Percentiles rank a stretch among this genome's conserved stretches.
Conservation (phyloP, 2,888 invertebrate species). For the Biston betularia region DNA sequence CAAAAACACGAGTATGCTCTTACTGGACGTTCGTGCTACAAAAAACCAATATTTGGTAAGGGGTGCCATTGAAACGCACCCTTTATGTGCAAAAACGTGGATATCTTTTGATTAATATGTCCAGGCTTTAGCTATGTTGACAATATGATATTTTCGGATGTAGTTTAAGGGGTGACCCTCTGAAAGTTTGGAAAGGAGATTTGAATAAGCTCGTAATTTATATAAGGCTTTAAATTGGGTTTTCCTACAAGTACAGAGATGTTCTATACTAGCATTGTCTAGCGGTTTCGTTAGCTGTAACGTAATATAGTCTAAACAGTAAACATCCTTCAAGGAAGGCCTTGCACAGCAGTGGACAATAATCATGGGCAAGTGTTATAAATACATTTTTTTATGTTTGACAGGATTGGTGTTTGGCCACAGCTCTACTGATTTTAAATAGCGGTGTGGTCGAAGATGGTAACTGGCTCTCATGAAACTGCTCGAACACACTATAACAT, state of each 20-base stretch:
- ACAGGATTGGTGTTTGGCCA: too few relatives aligned
- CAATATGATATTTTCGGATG: constrained; percentile 29
- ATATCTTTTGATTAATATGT: constrained; percentile 82
- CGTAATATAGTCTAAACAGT: too few relatives aligned
- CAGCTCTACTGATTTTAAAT: too few relatives aligned
- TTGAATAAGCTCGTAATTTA: constrained; percentile 19
- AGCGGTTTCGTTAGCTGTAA: background rate
- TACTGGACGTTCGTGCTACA: constrained; percentile 76
- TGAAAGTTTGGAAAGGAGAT: constrained; percentile 27
- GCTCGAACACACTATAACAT: too few relatives aligned
- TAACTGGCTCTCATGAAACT: too few relatives aligned
- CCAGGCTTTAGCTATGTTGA: constrained; percentile 46
- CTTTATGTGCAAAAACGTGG: constrained; percentile 77
- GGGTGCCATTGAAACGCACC: constrained; percentile 81
- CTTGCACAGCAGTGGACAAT: too few relatives aligned
- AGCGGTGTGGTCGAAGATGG: too few relatives aligned
- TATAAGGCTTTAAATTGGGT: background rate
- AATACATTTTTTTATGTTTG: too few relatives aligned
- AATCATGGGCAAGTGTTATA: too few relatives aligned
- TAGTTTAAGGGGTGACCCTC: constrained; percentile 21
- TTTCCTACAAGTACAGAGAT: background rate
- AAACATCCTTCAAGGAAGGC: too few relatives aligned
- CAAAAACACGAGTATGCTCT: constrained; percentile 84
- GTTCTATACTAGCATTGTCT: background rate
- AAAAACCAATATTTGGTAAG: constrained; percentile 85